A percentile compares a stretch with the other conserved stretches of the same genome.
Evolutionary conservation across 2,888 invertebrate genomes (phyloP).

Genomic region (Watsonalla cultraria): DNA sequence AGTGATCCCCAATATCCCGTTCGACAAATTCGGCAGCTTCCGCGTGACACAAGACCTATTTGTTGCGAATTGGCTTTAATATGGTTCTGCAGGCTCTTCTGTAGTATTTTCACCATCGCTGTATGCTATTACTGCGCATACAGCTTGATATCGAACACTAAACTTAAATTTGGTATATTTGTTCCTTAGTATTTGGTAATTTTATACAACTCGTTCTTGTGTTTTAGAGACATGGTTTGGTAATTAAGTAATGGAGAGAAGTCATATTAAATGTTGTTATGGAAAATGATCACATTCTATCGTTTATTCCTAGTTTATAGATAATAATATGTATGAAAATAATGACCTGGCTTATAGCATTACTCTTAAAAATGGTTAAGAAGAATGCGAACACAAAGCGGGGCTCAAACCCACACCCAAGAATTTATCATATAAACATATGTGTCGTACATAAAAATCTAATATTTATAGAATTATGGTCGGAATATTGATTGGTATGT

Average conservation of each 20-base stretch:
- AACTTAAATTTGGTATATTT: conserved; percentile 60
- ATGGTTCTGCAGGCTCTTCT: conserved; percentile 51
- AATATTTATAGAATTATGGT: too few species aligned
- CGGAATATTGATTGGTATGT: too few species aligned
- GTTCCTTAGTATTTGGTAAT: conserved; percentile 25
- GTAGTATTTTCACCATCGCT: conserved; percentile 44
- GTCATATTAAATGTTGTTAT: too few species aligned
- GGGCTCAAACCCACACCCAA: too few species aligned
- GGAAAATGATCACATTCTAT: too few species aligned
- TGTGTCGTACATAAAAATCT: too few species aligned
- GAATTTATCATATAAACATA: too few species aligned
- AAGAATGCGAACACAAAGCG: too few species aligned
- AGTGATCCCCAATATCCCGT: background rate
- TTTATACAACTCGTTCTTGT: conserved; percentile 3
- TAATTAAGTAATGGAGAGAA: background rate
- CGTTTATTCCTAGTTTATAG: too few species aligned
- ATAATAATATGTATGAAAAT: too few species aligned
- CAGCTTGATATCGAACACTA: conserved; percentile 46
- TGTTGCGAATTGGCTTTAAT: conserved; percentile 52
- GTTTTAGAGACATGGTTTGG: background rate
- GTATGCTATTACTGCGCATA: conserved; percentile 60
- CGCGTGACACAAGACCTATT: conserved; percentile 28
- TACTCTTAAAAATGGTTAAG: too few species aligned
- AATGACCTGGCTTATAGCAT: too few species aligned
- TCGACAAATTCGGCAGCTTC: background rate